Evolutionary conservation across 2,113 vertebrate species (phyloP), one percentile per base, ranked within the genome.

Genomic region (Aviceda subcristata): DNA sequence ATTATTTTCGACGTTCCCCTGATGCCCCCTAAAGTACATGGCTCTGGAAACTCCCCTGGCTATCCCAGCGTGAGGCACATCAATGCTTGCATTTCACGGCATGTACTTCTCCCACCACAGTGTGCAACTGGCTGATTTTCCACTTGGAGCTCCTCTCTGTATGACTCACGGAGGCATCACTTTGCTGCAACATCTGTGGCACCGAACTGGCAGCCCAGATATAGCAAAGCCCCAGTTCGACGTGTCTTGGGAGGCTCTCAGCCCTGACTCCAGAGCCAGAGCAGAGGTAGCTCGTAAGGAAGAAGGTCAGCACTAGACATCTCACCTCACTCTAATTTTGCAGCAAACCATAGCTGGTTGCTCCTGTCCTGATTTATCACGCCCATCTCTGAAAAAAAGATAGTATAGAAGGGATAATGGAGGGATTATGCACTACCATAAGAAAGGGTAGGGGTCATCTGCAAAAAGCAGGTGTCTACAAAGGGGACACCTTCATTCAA

Each of bases 21-120:
- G 46, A 22, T 13, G 9, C 0, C 5, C 2, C 2, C 24, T 6
- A 13, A 62, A 41, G 23, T 3, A 12, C 11, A 1, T 1, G 12
- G 24, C 48, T 60, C 45, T 29, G 64, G 88, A 22, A 90, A 16
- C 21, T 19, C 36, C 48, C 18, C 48, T 20, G 55, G 15, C 7
- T 18, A 4, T 20, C 15, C 39, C 83, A 79, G 34, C 9, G 2
- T 23, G 32, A 45, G n/a, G 15, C 21, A 46, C 46, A 22, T 30
- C 66, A 26, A 16, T 10, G 12, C 15, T 27, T 39, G 16, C 4
- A 1, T 55, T 43, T 36, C 46, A 21, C 56, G 43, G 12, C 6
- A 0, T 21, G 22, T 9, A 10, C 21, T 30, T 63, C n/a, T 68
- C 55, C 43, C 43, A 73, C 19, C 43, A 17, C 41, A 32, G 10